Conservation (phyloP, 2,797 vertebrate genomes). For the Schizopygopsis malacanthus region DNA sequence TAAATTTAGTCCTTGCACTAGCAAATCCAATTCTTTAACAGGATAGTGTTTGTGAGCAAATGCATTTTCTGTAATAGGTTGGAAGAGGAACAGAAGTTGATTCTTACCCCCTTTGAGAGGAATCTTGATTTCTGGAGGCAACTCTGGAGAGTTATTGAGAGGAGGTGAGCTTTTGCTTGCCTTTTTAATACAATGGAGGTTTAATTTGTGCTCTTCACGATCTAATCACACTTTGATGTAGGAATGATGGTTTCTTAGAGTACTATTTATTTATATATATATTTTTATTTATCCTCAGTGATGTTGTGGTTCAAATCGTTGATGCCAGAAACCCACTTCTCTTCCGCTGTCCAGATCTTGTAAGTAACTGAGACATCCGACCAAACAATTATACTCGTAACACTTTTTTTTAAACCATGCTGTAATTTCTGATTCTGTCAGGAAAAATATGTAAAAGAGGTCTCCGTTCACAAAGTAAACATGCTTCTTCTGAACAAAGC, state of each 20-base stretch:
- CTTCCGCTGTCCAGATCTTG: conserved; percentile 94
- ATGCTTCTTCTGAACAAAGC: conserved; percentile 95
- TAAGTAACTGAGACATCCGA: conserved; percentile 70
- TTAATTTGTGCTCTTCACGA: background rate
- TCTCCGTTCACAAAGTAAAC: conserved; percentile 87
- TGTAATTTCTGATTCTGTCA: conserved; percentile 57
- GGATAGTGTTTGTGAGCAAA: background rate
- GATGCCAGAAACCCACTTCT: conserved; percentile 95
- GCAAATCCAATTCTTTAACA: background rate
- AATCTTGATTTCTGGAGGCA: conserved; percentile 99
- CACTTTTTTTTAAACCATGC: background rate
- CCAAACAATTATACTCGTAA: background rate
- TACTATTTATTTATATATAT: background rate
- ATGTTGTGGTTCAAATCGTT: conserved; percentile 94
- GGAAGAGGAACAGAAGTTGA: conserved; percentile 93
- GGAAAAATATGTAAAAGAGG: conserved; percentile 91
- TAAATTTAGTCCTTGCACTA: background rate
- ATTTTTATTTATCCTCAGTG: conserved; percentile 74
- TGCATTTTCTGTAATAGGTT: conserved; percentile 73
- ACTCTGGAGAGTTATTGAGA: conserved; percentile 97
- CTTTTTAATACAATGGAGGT: background rate
- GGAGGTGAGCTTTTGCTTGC: conserved; percentile 80
- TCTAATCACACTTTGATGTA: background rate
- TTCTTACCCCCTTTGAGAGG: conserved; percentile 95
- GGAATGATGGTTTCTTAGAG: background rate